These are phyloP conservation scores for Hetaerina titia DNA, from an alignment of 2,888 invertebrate genomes.

Conservation along the genomic window DNA sequence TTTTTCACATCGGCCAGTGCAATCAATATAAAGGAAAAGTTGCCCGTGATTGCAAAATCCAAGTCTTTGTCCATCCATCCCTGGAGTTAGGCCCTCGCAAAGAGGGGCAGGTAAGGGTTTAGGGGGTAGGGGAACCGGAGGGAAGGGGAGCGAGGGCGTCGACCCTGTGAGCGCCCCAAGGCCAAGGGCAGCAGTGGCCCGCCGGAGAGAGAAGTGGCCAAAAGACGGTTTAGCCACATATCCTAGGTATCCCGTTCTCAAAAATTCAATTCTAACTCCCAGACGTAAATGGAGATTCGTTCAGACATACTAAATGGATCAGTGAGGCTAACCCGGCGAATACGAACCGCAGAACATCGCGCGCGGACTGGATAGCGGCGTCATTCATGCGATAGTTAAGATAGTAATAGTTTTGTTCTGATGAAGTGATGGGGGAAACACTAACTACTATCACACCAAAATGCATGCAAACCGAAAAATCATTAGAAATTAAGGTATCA, in stretches of 20 bases:
- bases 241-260: too few relatives aligned
- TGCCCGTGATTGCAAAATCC: too few relatives aligned
- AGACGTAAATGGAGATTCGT: background rate
- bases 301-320: background rate
- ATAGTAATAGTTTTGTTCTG: too few relatives aligned
- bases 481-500: too few relatives aligned
- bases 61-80: too few relatives aligned
- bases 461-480: too few relatives aligned
- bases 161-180: slow-evolving; percentile 20
- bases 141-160: slow-evolving; percentile 2
- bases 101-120: background rate
- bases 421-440: too few relatives aligned
- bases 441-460: too few relatives aligned
- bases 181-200: slow-evolving; percentile 37
- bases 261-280: background rate
- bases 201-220: background rate
- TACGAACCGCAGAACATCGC: background rate
- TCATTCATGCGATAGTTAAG: background rate
- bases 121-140: background rate
- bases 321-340: background rate
- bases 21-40: too few relatives aligned
- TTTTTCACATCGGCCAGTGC: too few relatives aligned
- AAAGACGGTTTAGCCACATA: too few relatives aligned
- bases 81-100: too few relatives aligned
- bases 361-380: background rate